Evolutionary conservation across 2,888 invertebrate species (phyloP), one percentile per base, ranked within the genome.

Genomic region (Athalia rosae): DNA sequence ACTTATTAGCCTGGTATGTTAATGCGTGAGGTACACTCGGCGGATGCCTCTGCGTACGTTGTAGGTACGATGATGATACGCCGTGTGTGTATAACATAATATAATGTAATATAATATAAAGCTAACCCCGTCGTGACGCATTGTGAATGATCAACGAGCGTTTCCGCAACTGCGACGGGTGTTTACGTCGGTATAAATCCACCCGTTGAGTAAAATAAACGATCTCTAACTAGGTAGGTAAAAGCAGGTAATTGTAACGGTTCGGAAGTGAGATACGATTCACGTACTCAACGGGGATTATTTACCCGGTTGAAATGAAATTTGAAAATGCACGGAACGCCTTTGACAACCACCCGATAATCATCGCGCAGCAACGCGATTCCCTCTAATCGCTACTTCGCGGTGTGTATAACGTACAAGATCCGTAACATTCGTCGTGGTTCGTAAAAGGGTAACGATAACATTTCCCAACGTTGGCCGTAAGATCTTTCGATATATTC

Each of bases 1-100:
- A 67, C 66, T 81, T 82, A 84, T 84, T 84, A 84, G 80, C 81
- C 81, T 79, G 83, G 84, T 83, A 85, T 85, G 82, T 84, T 84
- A 84, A 84, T 81, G 79, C 63, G 56, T 28, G 28, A 28, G 28
- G 28, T 28, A 28, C 28, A 28, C 28, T 28, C 28, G 28, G 28
- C 28, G 28, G 28, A 28, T 28, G 28, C 28, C 28, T 73, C 64
- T 79, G 74, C 9, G 43, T 28, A n/a, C 13, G 15, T 15, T 13
- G 15, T 15, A 41, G 47, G 67, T 28, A 28, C 28, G 28, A 28
- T 28, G 28, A 28, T 28, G 28, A 28, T 28, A 28, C 28, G 28
- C 28, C 2, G 28, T 28, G 28, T 28, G 28, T 28, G 28, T 28
- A 28, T 28, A 28, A 28, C 28, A 28, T 28, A 28, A 28, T 28